Evolutionary conservation across 2,113 vertebrate genomes (phyloP).

Genomic region (Oncorhynchus gorbuscha): DNA sequence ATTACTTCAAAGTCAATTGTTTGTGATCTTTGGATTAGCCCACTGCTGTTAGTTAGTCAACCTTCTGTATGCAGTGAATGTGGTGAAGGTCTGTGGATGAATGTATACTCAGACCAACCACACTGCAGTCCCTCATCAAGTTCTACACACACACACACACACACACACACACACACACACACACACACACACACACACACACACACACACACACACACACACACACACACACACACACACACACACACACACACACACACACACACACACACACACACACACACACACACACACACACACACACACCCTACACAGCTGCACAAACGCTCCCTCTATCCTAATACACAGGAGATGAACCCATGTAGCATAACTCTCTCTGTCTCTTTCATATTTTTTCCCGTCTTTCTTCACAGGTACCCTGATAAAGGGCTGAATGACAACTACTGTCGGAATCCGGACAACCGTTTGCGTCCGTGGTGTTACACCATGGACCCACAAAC

Average conservation of each 20-base stretch:
- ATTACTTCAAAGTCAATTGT: no score
- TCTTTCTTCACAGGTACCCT: slow-evolving; percentile 78
- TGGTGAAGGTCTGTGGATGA: no score
- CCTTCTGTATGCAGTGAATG: no score
- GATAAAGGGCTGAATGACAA: slow-evolving; percentile 96
- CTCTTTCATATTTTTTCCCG: neutral
- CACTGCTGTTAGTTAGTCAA: no score
- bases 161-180: neutral
- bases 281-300: slow-evolving; percentile 7
- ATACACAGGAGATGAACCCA: slow-evolving; percentile 29
- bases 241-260: neutral
- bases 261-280: neutral
- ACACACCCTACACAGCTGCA: neutral
- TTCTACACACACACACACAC: neutral
- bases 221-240: slow-evolving; percentile 1
- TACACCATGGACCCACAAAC: slow-evolving; percentile 92
- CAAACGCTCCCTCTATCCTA: slow-evolving; percentile 28
- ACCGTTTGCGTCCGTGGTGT: slow-evolving; percentile 91
- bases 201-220: neutral
- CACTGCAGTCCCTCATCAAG: slow-evolving; percentile 28
- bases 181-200: neutral
- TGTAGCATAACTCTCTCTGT: slow-evolving; percentile 10
- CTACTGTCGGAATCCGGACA: slow-evolving; percentile 97
- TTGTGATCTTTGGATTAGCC: no score
- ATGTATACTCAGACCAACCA: neutral